phyloP scores from a whole-genome alignment of 2,888 invertebrate genomes.

The Phortica magna region DNA sequence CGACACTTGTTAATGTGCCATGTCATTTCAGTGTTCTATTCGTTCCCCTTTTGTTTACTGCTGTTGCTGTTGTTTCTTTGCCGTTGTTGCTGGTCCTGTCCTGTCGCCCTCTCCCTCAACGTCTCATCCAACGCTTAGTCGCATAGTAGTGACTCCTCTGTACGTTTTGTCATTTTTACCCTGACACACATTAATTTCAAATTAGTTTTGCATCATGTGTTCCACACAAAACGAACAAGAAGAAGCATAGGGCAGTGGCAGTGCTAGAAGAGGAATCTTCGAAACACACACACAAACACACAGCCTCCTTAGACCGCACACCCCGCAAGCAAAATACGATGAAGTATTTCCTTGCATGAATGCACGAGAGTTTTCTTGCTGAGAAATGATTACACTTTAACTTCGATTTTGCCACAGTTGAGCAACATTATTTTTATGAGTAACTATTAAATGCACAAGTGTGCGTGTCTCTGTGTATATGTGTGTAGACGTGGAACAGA shows the following conservation, averaged over 20 bases:
- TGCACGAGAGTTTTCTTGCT: conserved; percentile 24
- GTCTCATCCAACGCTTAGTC: conserved; percentile 70
- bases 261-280: conserved; percentile 45
- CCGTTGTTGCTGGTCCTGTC: conserved; percentile 2
- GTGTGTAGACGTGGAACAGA: conserved; percentile 71
- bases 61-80: neutral
- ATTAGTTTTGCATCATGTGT: conserved; percentile 79
- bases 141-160: conserved; percentile 39
- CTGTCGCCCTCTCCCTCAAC: neutral
- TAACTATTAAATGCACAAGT: conserved; percentile 68
- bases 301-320: neutral
- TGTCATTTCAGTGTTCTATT: neutral
- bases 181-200: conserved; percentile 78
- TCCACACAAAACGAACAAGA: too few relatives aligned
- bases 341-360: conserved; percentile 9
- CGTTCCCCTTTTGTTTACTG: conserved; percentile 2
- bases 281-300: neutral
- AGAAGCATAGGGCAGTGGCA: conserved; percentile 79
- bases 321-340: neutral
- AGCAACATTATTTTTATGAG: conserved; percentile 57
- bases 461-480: conserved; percentile 13
- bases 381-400: neutral
- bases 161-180: neutral
- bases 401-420: conserved; percentile 7
- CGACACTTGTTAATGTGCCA: too few relatives aligned